Evolutionary conservation across 2,113 vertebrate species (phyloP), one percentile per base, ranked within the genome.

Genomic region (Cyprinodon variegatus): DNA sequence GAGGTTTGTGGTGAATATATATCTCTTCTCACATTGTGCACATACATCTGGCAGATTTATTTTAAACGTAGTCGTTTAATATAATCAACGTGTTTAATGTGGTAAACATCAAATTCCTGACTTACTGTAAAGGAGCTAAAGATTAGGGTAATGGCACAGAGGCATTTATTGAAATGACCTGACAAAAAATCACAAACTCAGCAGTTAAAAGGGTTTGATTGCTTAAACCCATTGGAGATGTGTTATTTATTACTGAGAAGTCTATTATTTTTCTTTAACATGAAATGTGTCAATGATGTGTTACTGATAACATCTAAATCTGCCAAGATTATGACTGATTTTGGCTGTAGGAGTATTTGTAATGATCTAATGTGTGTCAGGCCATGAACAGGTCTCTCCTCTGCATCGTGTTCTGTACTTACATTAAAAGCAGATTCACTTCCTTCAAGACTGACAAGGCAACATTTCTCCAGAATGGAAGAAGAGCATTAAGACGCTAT

Each of bases 381-480:
- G 74, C 72, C 65, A 73, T 53, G 63, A 76, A 65, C 84, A 79
- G 79, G 79, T 79, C 72, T 89, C 87, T 89, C 91, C 86, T 84
- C 86, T 77, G 85, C 68, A 71, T 68, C 39, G 38, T 67, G 83
- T 74, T 86, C 69, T 78, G 76, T 93, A 94, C 94, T 94, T 93
- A 94, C 94, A 93, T 85, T 74, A 88, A 79, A 83, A 87, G 88
- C 81, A 82, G 89, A 82, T 77, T 84, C 86, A 84, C 64, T 78
- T 89, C 90, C 93, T 80, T 86, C 81, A 90, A 60, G 91, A 86
- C 93, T 92, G 87, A 88, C 76, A 65, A 91, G 83, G 86, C 86
- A 88, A 74, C 92, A 86, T 79, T 78, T 50, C 17, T 4, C 46
- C 78, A 89, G 82, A 90, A 65, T 50, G 68, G 70, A 83, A 29